Evolutionary conservation across 2,113 vertebrate species (phyloP).

Genomic region (Pangasianodon gigas): DNA sequence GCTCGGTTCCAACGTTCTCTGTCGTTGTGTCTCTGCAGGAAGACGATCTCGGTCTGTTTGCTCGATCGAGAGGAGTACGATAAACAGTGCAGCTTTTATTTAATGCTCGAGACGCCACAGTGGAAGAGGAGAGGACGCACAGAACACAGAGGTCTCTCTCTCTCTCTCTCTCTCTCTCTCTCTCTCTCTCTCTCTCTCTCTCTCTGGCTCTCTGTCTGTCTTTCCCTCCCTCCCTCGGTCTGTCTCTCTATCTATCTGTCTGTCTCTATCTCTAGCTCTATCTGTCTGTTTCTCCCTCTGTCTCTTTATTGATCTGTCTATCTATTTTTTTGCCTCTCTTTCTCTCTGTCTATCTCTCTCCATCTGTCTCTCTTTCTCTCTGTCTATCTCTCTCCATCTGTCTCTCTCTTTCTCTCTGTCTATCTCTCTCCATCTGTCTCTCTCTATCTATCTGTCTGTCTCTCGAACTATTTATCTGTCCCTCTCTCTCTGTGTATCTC

Average conservation of each 20-base stretch:
- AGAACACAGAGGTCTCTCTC: constrained; percentile 86
- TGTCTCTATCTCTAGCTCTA: constrained; percentile 13
- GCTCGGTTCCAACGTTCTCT: constrained; percentile 74
- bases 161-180: constrained; percentile 68
- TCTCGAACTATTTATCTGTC: constrained; percentile 44
- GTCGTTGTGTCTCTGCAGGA: constrained; percentile 98
- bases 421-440: constrained; percentile 32
- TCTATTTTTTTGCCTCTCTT: too few species aligned
- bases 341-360: constrained; percentile 1
- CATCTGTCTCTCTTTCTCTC: background rate
- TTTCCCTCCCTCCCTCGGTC: constrained; percentile 67
- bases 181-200: constrained; percentile 67
- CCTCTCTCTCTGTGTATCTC: background rate
- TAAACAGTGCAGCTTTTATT: constrained; percentile 98
- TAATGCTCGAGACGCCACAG: constrained; percentile 89
- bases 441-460: constrained; percentile 21
- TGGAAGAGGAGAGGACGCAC: constrained; percentile 94
- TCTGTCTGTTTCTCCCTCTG: constrained; percentile 9
- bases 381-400: constrained; percentile 10
- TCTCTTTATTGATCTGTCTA: too few species aligned
- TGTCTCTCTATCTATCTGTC: constrained; percentile 31
- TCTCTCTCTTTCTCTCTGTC: constrained; percentile 1
- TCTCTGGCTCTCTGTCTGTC: constrained; percentile 7
- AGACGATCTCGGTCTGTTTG: constrained; percentile 94
- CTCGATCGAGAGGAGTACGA: constrained; percentile 99